Evolutionary conservation across 2,888 invertebrate genomes (phyloP), one percentile per base, ranked within the genome.

Genomic region (Calliopum simillimum): DNA sequence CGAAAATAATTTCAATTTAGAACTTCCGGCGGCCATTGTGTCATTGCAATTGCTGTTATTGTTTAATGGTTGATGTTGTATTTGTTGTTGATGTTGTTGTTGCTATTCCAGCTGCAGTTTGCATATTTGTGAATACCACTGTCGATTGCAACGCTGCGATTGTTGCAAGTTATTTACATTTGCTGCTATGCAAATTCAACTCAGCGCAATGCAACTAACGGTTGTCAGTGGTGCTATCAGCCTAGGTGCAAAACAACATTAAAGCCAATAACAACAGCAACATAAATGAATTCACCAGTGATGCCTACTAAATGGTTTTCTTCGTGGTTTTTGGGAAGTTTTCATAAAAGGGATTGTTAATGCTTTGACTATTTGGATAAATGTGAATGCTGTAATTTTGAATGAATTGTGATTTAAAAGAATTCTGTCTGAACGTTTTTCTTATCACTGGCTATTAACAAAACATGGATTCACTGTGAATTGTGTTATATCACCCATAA

Each of bases 141-240:
- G 58, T 61, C 68, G 77, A 77, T 76, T 76, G 77, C 76, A 76
- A 77, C 77, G 77, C 77, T 74, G 77, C 77, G 76, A 79, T 78
- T 76, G 74, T 76, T 70, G 75, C 74, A 70, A 73, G 73, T 73
- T 75, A 76, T 80, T 82, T 79, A 76, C 67, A 67, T 67, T 46
- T 51, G 33, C 33, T 41, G 49, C 76, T 79, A 80, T 80, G 80
- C 80, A 80, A 80, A 79, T 80, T 76, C 77, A 76, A 79, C 76
- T 69, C 74, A 77, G 55, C 76, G 44, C 25, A 13, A 44, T 46
- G 63, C 47, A 44, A 49, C 64, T 41, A 41, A n/a, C 14, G 13
- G 33, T 51, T 14, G 33, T 43, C 41, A 33, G 33, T 64, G 53
- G 16, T 49, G 49, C 61, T 58, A 13, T 53, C 75, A 74, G 73